phyloP scores from a whole-genome alignment of 2,797 vertebrate genomes.

The Sebastes flavidus region DNA sequence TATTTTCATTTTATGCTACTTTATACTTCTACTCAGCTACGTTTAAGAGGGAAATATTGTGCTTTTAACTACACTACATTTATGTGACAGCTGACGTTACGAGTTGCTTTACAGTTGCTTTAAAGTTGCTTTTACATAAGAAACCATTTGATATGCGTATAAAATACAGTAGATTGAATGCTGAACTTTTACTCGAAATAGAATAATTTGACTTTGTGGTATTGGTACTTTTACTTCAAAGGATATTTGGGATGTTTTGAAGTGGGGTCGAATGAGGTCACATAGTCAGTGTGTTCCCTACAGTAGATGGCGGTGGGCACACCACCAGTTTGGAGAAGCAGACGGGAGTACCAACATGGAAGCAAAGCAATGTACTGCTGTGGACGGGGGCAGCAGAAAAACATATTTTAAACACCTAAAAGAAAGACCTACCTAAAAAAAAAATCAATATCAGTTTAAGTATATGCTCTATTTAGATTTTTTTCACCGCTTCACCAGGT shows the following conservation, averaged over 20 bases:
- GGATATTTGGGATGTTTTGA: too few species aligned
- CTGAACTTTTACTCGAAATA: not conserved
- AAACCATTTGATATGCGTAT: not conserved
- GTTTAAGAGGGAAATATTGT: not conserved
- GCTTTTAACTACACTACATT: not conserved
- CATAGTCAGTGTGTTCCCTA: not conserved
- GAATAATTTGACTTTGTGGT: not conserved
- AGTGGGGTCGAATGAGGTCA: not conserved
- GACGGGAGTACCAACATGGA: too few species aligned
- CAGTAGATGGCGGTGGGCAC: fast-evolving
- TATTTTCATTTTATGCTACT: not conserved
- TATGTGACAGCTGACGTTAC: not conserved
- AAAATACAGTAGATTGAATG: not conserved
- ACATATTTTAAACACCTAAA: too few species aligned
- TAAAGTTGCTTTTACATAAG: not conserved
- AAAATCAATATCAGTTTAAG: too few species aligned
- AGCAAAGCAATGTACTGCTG: too few species aligned
- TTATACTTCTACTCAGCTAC: not conserved
- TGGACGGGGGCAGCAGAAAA: too few species aligned
- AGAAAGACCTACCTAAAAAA: too few species aligned
- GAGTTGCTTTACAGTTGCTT: not conserved
- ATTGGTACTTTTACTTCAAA: not conserved
- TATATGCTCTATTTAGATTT: too few species aligned
- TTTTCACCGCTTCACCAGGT: too few species aligned
- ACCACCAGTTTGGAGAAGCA: not conserved